Evolutionary conservation across 2,113 vertebrate species (phyloP).

Genomic region (Cnemophilus loriae): DNA sequence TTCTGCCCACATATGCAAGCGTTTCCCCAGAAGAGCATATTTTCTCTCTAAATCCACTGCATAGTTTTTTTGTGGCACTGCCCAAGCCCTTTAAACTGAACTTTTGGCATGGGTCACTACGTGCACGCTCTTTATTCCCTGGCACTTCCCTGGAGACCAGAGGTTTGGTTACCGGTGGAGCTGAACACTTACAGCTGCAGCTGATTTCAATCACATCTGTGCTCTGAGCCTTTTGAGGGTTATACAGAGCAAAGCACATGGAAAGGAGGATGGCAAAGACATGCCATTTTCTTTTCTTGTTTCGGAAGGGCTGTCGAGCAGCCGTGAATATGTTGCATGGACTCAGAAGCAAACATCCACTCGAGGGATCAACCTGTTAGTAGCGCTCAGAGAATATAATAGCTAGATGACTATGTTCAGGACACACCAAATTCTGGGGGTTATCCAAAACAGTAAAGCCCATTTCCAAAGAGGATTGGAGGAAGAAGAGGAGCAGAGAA

Average conservation of each 20-base stretch:
- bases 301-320: background rate
- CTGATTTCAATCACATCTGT: background rate
- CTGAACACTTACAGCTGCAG: background rate
- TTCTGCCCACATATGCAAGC: background rate
- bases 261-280: background rate
- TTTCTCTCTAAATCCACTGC: background rate
- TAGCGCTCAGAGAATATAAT: background rate
- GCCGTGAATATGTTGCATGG: background rate
- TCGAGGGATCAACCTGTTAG: background rate
- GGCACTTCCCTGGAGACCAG: background rate
- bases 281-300: background rate
- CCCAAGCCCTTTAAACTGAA: background rate
- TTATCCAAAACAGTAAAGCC: background rate
- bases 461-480: background rate
- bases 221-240: background rate
- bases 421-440: background rate
- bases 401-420: background rate
- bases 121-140: background rate
- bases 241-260: background rate
- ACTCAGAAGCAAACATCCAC: background rate
- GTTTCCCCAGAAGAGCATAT: background rate
- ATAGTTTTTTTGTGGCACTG: background rate
- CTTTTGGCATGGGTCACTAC: background rate
- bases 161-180: background rate
- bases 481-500: background rate